A percentile compares a stretch with the other conserved stretches of the same genome.
Conservation (phyloP, 2,888 invertebrate genomes). For the Eupsilia transversa region DNA sequence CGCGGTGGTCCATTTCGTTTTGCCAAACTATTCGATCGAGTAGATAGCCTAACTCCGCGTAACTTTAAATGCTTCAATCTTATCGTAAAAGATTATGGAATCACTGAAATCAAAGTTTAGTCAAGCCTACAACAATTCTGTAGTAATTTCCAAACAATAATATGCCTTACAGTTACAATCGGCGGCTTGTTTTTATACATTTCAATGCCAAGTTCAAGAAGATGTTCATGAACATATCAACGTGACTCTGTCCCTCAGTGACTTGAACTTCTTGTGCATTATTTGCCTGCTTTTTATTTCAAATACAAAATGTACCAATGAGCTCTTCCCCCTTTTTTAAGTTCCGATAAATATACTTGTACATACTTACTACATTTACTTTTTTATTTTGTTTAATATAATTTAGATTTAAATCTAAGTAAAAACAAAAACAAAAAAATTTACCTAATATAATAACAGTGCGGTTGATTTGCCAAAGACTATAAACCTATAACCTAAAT, state of each 20-base stretch:
- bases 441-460: neutral
- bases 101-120: neutral
- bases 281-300: neutral
- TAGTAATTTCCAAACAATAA: slow-evolving; percentile 20
- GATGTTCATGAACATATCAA: slow-evolving; percentile 8
- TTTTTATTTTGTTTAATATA: too few species aligned
- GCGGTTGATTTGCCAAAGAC: neutral
- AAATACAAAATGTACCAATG: too few species aligned
- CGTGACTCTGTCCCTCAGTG: neutral
- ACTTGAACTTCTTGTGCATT: neutral
- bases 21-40: slow-evolving; percentile 31
- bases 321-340: too few species aligned
- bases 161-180: slow-evolving; percentile 6
- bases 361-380: too few species aligned
- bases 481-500: neutral
- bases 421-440: too few species aligned
- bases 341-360: too few species aligned
- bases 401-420: too few species aligned
- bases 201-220: slow-evolving; percentile 41
- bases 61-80: neutral
- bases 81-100: neutral
- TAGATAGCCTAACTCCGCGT: slow-evolving; percentile 16
- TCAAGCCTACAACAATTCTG: neutral
- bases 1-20: slow-evolving; percentile 55
- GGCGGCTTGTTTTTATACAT: neutral